Conservation (phyloP, 2,888 invertebrate genomes). For the Rosalia funebris region DNA sequence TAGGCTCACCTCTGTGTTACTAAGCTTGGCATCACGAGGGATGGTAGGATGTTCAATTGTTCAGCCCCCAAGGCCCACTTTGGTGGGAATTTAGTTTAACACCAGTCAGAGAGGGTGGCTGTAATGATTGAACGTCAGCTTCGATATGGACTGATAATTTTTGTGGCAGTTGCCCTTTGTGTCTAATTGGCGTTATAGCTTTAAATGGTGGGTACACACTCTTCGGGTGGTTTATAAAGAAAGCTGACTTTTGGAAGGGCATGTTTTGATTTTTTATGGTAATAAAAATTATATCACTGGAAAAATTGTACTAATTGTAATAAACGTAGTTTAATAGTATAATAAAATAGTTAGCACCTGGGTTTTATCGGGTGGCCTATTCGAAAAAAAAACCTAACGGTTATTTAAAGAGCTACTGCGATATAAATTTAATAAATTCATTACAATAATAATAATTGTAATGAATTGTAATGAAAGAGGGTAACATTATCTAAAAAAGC, state of each 20-base stretch:
- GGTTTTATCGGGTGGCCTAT: no score
- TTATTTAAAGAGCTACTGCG: no score
- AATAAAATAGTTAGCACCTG: no score
- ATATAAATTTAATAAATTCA: no score
- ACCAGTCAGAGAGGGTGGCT: slow-evolving; percentile 54
- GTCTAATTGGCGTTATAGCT: slow-evolving; percentile 55
- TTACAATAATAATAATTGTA: no score
- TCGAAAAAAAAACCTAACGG: no score
- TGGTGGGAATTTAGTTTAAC: slow-evolving; percentile 56
- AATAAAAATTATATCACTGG: slow-evolving; percentile 36
- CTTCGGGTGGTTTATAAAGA: slow-evolving; percentile 41
- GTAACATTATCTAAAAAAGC: no score
- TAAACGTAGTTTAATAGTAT: no score
- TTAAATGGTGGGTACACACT: slow-evolving; percentile 49
- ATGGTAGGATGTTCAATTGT: slow-evolving; percentile 45
- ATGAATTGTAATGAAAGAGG: no score
- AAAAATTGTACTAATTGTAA: no score
- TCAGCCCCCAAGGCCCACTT: slow-evolving; percentile 51
- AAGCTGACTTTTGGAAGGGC: slow-evolving; percentile 31
- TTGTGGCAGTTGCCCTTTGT: slow-evolving; percentile 54
- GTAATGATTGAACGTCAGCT: slow-evolving; percentile 55
- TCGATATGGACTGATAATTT: slow-evolving; percentile 57
- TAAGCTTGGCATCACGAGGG: not conserved
- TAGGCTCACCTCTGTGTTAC: not conserved
- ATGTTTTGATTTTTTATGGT: slow-evolving; percentile 42